These are phyloP conservation scores for Platycheirus rosarum DNA, from an alignment of 2,888 invertebrate species.

Conservation along the genomic window DNA sequence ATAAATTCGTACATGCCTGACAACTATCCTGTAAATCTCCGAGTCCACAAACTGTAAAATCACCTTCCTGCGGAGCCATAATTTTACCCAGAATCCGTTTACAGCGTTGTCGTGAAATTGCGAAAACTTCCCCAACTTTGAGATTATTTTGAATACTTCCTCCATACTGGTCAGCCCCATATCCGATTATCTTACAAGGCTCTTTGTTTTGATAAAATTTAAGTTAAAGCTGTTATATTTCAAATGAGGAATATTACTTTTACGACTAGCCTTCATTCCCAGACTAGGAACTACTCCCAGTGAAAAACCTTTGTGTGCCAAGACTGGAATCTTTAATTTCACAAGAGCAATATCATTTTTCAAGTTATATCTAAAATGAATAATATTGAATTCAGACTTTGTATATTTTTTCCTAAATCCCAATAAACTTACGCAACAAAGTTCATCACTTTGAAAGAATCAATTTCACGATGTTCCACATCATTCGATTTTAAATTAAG, in stretches of 20 bases:
- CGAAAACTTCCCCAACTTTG: constrained; percentile 77
- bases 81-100: constrained; percentile 78
- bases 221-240: background rate
- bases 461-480: constrained; percentile 75
- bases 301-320: background rate
- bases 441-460: constrained; percentile 77
- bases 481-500: constrained; percentile 76
- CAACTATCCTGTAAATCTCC: constrained; percentile 80
- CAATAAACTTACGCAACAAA: constrained; percentile 79
- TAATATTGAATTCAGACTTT: constrained; percentile 10
- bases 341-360: constrained; percentile 81
- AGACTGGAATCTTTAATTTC: constrained; percentile 70
- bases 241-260: constrained; percentile 74
- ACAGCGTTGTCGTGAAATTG: constrained; percentile 78
- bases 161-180: constrained; percentile 79
- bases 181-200: constrained; percentile 80
- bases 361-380: constrained; percentile 76
- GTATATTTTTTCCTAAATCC: background rate
- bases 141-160: constrained; percentile 78
- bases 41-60: constrained; percentile 80
- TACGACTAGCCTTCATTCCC: constrained; percentile 76
- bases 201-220: constrained; percentile 65
- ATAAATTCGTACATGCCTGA: constrained; percentile 75
- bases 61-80: constrained; percentile 81
- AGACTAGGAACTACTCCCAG: constrained; percentile 76